A percentile compares a stretch with the other conserved stretches of the same genome.
Evolutionary conservation across 2,888 invertebrate species (phyloP).

Genomic region (Linnaemya vulpina): DNA sequence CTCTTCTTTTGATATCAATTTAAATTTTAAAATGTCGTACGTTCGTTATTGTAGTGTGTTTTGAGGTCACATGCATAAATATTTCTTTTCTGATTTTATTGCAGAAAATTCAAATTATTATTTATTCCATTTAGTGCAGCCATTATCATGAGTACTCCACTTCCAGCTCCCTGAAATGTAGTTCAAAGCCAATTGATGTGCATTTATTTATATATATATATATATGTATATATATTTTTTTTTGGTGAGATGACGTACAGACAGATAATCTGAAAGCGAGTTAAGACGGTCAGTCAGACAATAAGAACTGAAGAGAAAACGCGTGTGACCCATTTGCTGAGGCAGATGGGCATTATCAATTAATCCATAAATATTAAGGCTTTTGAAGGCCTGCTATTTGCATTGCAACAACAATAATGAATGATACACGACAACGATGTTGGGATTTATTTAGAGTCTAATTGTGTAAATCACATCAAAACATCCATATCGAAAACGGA

Average conservation of each 20-base stretch:
- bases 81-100: conserved; percentile 10
- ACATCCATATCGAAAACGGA: no score
- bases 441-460: no score
- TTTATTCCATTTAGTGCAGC: conserved; percentile 28
- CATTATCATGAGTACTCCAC: conserved; percentile 32
- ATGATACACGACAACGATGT: background rate
- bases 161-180: conserved; percentile 44
- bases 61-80: conserved; percentile 73
- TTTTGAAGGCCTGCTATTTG: background rate
- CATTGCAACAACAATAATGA: background rate
- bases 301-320: background rate
- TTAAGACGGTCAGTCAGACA: background rate
- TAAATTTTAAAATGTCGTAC: conserved; percentile 10
- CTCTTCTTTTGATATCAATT: conserved; percentile 24
- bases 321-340: conserved; percentile 46
- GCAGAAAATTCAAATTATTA: conserved; percentile 25
- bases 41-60: background rate
- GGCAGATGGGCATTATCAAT: background rate
- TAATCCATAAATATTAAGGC: background rate
- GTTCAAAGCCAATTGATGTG: conserved; percentile 66
- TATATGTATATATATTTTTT: background rate
- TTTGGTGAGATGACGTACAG: background rate
- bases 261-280: conserved; percentile 3
- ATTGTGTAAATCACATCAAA: no score
- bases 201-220: background rate